Evolutionary conservation across 2,888 invertebrate species (phyloP).

Genomic region (Xestia rhomboidea): DNA sequence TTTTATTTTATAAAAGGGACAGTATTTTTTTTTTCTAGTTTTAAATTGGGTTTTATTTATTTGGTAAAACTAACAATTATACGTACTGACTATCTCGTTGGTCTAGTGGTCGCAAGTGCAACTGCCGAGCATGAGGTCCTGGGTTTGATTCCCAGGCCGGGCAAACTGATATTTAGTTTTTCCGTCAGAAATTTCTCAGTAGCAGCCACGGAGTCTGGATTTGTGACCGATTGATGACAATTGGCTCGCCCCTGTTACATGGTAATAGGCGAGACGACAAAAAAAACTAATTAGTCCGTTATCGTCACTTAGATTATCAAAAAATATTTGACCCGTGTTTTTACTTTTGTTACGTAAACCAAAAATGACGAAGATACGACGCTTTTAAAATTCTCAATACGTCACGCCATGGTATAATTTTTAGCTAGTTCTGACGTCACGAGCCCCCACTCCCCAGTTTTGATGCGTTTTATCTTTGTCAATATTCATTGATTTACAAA

Average conservation of each 20-base stretch:
- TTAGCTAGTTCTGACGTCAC: too few relatives aligned
- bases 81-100: not conserved
- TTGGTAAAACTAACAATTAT: not conserved
- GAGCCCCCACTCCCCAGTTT: too few relatives aligned
- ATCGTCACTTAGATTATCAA: too few relatives aligned
- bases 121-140: not conserved
- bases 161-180: not conserved
- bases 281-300: too few relatives aligned
- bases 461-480: too few relatives aligned
- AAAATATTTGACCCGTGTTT: too few relatives aligned
- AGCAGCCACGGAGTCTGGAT: not conserved
- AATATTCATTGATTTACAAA: too few relatives aligned
- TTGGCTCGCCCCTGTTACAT: not conserved
- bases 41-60: not conserved
- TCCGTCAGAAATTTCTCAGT: not conserved
- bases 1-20: not conserved
- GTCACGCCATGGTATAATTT: too few relatives aligned
- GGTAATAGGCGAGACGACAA: too few relatives aligned
- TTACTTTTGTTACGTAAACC: too few relatives aligned
- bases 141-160: not conserved
- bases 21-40: conserved; percentile 1
- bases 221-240: not conserved
- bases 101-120: not conserved
- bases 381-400: too few relatives aligned
- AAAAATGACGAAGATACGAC: too few relatives aligned